Evolutionary conservation across 2,888 invertebrate genomes (phyloP), one percentile per base, ranked within the genome.

Genomic region (Melieria crassipennis): DNA sequence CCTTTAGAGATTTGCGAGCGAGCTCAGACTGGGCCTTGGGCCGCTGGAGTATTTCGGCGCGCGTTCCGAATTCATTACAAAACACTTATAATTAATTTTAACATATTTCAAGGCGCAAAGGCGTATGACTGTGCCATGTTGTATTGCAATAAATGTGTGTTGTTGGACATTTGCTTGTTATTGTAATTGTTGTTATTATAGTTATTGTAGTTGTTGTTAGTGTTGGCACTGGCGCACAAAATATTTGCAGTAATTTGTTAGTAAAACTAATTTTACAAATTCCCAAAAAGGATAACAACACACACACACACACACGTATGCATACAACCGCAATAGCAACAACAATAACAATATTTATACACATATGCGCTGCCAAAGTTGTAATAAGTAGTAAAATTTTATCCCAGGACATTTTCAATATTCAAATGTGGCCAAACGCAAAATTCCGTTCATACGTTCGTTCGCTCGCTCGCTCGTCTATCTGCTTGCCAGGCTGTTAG

Each of bases 61-160:
- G 60, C 43, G 43, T 16, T 48, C 11, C 13, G 45, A 73, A 74
- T 72, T 66, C 60, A 60, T 72, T 67, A 55, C 56, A 67, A 73
- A 73, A 66, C 71, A 65, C 63, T 66, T 68, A 73, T 74, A 75
- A 75, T 75, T 73, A 75, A 73, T 75, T 75, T 73, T 65, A 69
- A 69, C 74, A 75, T 75, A 75, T 60, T 75, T 73, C 58, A 69
- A 72, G 66, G 74, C 57, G 63, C 68, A 65, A 70, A 70, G 11
- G 52, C 58, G 64, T 61, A 16, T 48, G 52, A 52, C 61, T 66
- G 57, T 55, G 48, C 9, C 46, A 57, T 56, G 11, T 65, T 16
- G 55, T 16, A 46, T 46, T 30, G 30, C 11, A 57, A 13, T 42
- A 58, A 47, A 47, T 30, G 13, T 48, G 47, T n/a, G 46, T 4